phyloP scores from a whole-genome alignment of 2,797 vertebrate genomes.

The Dendrocincla tyrannina region DNA sequence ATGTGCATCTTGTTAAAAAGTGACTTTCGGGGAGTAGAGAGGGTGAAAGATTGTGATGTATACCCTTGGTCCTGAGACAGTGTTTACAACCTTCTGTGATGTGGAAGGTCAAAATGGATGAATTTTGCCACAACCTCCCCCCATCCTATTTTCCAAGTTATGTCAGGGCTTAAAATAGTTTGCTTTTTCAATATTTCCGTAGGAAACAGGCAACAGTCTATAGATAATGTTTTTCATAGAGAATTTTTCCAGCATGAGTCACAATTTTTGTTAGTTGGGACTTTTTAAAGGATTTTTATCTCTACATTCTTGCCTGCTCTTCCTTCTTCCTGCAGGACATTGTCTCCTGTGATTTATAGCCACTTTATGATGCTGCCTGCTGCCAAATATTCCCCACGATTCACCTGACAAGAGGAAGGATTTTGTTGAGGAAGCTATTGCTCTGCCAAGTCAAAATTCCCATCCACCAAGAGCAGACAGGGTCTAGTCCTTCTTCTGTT shows the following conservation, averaged over 20 bases:
- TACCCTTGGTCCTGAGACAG: not conserved
- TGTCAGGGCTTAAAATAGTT: conserved; percentile 40
- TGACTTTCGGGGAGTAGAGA: not conserved
- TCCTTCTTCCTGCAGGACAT: conserved; percentile 54
- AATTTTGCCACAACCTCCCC: not conserved
- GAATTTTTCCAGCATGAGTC: conserved; percentile 48
- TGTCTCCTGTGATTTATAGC: conserved; percentile 38
- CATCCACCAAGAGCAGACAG: not conserved
- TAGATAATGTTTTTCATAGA: conserved; percentile 21
- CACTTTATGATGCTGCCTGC: not conserved
- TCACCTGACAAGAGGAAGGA: conserved; percentile 31
- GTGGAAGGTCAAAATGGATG: not conserved
- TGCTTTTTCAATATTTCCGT: not conserved
- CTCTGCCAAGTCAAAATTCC: conserved; percentile 37
- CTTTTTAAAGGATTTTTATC: conserved; percentile 35
- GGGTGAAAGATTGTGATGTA: not conserved
- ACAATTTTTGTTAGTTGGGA: conserved; percentile 6
- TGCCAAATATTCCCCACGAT: conserved; percentile 3
- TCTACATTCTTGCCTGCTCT: conserved; percentile 7
- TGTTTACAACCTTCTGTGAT: not conserved
- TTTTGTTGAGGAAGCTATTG: conserved; percentile 3
- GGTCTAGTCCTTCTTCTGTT: not conserved
- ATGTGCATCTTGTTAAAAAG: conserved; percentile 45
- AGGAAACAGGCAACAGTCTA: conserved; percentile 22
- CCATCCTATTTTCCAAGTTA: not conserved